These are phyloP conservation scores for Atlantisia rogersi DNA, from an alignment of 2,113 vertebrate species.

Conservation along the genomic window DNA sequence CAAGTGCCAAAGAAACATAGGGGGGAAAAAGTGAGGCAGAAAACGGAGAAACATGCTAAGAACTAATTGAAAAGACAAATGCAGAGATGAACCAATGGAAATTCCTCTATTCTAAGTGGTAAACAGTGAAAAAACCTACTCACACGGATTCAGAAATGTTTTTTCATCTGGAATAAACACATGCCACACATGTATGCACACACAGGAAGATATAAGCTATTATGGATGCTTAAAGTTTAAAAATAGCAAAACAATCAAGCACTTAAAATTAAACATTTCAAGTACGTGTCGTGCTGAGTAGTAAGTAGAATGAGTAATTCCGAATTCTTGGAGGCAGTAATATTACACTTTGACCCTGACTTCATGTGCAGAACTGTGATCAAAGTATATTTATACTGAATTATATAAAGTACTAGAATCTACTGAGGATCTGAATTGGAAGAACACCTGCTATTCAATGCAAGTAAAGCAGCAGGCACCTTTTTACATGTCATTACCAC, in stretches of 20 bases:
- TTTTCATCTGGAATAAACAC: background rate
- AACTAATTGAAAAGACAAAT: background rate
- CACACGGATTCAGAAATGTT: background rate
- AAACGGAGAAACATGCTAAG: background rate
- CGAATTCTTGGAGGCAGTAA: background rate
- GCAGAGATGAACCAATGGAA: background rate
- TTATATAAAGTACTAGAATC: background rate
- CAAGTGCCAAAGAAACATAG: background rate
- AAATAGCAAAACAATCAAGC: background rate
- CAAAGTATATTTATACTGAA: background rate
- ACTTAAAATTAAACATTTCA: background rate
- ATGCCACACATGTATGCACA: fast-evolving
- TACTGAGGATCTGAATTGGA: background rate
- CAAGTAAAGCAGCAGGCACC: background rate
- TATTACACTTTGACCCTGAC: background rate
- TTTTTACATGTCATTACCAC: background rate
- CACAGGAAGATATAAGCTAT: background rate
- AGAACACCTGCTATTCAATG: background rate
- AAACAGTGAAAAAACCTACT: background rate
- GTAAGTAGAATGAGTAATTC: background rate
- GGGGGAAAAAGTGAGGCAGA: background rate
- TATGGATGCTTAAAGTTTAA: background rate
- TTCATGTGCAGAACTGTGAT: background rate
- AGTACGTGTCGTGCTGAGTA: background rate
- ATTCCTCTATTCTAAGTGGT: background rate